Conservation (phyloP, 2,113 vertebrate species). For the Agapornis roseicollis region DNA sequence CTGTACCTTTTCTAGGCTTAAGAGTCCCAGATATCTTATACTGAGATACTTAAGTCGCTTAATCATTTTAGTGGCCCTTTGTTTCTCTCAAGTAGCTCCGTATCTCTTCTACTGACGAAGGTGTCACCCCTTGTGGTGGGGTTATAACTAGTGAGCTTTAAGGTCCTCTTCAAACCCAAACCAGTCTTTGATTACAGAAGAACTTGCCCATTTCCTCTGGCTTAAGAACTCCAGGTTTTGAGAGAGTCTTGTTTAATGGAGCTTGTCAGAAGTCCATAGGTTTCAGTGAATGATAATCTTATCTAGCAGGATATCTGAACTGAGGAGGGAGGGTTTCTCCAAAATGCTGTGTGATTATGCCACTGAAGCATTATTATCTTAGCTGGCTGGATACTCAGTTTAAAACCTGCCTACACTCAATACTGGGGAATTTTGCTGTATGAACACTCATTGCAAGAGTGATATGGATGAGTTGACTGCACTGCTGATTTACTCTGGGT, state of each 20-base stretch:
- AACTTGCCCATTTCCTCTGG: background rate
- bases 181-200: background rate
- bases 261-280: background rate
- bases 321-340: rapidly evolving
- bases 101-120: background rate
- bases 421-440: background rate
- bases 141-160: background rate
- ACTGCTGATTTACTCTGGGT: background rate
- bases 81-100: background rate
- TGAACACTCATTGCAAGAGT: background rate
- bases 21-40: background rate
- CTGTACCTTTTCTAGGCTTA: background rate
- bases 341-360: background rate
- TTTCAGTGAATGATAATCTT: background rate
- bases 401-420: background rate
- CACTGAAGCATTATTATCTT: background rate
- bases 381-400: background rate
- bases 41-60: background rate
- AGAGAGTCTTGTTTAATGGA: background rate
- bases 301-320: background rate
- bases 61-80: background rate
- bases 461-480: background rate
- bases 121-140: background rate
- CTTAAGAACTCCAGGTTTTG: background rate
- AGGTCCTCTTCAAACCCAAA: background rate